Base-by-base conservation (phyloP, 2,888 invertebrate genomes). In the Pimpla rufipes region DNA sequence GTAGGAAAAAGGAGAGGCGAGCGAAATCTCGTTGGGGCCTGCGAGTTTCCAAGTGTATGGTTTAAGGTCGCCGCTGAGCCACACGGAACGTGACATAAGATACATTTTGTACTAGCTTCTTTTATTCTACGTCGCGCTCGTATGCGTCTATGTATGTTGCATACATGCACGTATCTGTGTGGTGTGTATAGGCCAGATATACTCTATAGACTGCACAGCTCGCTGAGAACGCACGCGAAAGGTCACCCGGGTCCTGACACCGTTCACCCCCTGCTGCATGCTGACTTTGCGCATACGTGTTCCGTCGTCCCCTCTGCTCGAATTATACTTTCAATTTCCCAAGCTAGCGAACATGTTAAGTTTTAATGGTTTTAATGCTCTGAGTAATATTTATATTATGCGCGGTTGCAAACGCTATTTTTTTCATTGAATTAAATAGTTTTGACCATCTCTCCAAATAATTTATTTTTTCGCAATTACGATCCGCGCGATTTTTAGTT, bases 261-360 rank as follows among this genome's bases (percentile, higher is more conserved):
- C 64, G 77, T 68, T 62, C 77, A 57, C 62, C 74, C 81, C 50
- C n/a, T 52, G 13, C 13, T 50, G 59, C 35, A 74, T 47, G 62
- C 50, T 74, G 50, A 45, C 68, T 57, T 75, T 62, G 78, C 68
- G 82, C 62, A 78, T 82, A 74, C 82, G 67, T 55, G 68, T 79
- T 75, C 59, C 45, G 82, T 62, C 74, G 74, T 79, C 18, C 35
- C 16, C 42, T 45, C 45, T 47, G 52, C 16, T 62, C 59, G 62
- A 70, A 81, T 77, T 79, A 77, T 62, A 74, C 74, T 64, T 78
- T 78, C 66, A 55, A 74, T 50, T 74, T 37, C 29, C 50, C 45
- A 23, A 29, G 47, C 47, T 47, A 67, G 40, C 64, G 64, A 42
- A 42, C 59, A 16, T 80, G 29, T 52, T 50, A 55, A 21, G 18